Conservation (phyloP, 2,797 vertebrate genomes). For the Apodemus agrarius region DNA sequence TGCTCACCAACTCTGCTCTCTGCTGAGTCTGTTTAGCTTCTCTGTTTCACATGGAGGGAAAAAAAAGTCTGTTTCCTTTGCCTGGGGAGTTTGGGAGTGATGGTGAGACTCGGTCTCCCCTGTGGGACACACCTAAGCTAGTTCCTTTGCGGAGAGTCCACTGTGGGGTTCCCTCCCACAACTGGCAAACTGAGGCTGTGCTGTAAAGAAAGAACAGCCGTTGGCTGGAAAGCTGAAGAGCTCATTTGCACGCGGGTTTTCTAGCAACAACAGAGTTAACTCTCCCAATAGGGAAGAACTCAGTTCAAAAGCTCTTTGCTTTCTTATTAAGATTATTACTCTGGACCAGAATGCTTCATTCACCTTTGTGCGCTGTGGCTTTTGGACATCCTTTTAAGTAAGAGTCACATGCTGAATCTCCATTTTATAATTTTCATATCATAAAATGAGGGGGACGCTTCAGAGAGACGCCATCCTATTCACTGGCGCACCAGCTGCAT, state of each 20-base stretch:
- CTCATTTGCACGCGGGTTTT: slow-evolving; percentile 60
- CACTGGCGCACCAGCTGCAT: slow-evolving; percentile 76
- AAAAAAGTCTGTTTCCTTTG: slow-evolving; percentile 5
- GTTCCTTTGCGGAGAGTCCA: slow-evolving; percentile 11
- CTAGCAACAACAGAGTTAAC: slow-evolving; percentile 67
- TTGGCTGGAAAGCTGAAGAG: slow-evolving; percentile 55
- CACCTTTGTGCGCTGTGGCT: slow-evolving; percentile 69
- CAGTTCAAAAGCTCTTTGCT: slow-evolving; percentile 69
- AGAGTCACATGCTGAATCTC: slow-evolving; percentile 67
- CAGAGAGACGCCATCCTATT: slow-evolving; percentile 62
- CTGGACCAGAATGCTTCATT: slow-evolving; percentile 49
- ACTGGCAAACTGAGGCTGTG: slow-evolving; percentile 26
- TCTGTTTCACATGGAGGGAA: not conserved
- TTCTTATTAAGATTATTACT: slow-evolving; percentile 76
- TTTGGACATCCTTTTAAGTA: slow-evolving; percentile 67
- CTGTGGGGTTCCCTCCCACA: not conserved
- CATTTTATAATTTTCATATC: slow-evolving; percentile 75
- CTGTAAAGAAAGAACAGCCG: slow-evolving; percentile 34
- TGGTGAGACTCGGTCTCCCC: not conserved
- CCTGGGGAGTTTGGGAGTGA: not conserved
- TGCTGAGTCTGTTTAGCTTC: slow-evolving; percentile 2
- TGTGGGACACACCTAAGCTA: not conserved
- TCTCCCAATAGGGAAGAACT: slow-evolving; percentile 57
- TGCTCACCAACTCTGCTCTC: not conserved
- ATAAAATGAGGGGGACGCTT: slow-evolving; percentile 62